Conservation (phyloP, 2,113 vertebrate genomes). For the Axis porcinus region DNA sequence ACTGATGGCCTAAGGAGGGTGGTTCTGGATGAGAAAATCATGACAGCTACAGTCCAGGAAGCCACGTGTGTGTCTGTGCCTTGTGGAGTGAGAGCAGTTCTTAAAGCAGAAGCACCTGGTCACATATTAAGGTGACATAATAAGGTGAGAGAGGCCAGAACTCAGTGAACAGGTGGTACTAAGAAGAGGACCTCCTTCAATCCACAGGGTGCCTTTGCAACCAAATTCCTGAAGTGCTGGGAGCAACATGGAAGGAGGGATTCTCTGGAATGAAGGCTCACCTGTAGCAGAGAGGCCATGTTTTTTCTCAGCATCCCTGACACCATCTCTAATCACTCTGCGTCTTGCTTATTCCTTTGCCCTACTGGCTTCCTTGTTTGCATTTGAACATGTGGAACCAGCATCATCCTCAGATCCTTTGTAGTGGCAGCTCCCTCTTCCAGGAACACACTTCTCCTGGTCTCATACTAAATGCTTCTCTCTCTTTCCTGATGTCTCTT, state of each 20-base stretch:
- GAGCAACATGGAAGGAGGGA: neutral
- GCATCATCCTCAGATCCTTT: neutral
- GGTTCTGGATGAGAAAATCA: neutral
- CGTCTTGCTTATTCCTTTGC: neutral
- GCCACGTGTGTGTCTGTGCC: neutral
- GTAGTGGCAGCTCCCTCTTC: neutral
- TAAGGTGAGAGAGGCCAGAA: neutral
- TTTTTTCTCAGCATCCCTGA: neutral
- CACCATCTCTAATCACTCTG: fast-evolving
- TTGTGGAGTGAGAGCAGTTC: neutral
- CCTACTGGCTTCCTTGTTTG: neutral
- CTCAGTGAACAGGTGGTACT: neutral
- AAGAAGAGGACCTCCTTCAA: neutral
- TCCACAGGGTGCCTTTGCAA: neutral
- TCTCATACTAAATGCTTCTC: neutral
- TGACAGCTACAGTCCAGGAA: neutral
- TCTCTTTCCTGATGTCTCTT: neutral
- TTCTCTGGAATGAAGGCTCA: neutral
- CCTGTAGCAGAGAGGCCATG: neutral
- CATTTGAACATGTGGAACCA: neutral
- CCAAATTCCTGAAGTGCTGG: neutral
- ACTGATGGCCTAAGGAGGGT: neutral
- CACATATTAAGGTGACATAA: neutral
- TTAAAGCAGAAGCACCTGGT: neutral
- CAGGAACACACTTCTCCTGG: neutral